phyloP scores from a whole-genome alignment of 2,888 invertebrate genomes.

The Fragum fragum region DNA sequence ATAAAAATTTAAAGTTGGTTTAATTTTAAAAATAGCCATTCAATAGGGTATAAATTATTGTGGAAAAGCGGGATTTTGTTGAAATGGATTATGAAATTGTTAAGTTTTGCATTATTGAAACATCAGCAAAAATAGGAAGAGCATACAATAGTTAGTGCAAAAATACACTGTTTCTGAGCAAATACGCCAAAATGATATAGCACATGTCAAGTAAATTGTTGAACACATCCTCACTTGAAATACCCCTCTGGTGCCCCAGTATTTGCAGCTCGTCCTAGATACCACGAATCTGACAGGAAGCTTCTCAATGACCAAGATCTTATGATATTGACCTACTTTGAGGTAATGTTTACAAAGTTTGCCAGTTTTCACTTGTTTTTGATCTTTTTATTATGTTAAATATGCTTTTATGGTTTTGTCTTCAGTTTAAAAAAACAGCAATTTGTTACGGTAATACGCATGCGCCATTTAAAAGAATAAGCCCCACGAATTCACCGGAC shows the following conservation, averaged over 20 bases:
- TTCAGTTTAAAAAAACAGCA: not conserved
- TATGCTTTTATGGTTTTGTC: not conserved
- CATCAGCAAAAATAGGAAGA: no score
- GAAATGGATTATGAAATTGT: no score
- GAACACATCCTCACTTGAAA: not conserved
- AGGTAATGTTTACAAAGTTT: not conserved
- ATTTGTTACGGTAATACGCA: not conserved
- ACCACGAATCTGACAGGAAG: constrained; percentile 6
- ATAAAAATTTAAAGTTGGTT: no score
- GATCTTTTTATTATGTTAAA: not conserved
- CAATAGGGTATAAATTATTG: no score
- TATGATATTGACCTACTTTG: not conserved
- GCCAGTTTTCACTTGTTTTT: not conserved
- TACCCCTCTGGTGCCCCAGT: not conserved
- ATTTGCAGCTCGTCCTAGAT: not conserved
- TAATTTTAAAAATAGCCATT: no score
- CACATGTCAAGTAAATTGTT: not conserved
- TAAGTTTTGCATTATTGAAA: no score
- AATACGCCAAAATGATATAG: not conserved
- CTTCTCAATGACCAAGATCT: not conserved
- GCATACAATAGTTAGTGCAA: no score
- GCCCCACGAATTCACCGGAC: not conserved
- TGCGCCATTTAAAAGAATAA: not conserved
- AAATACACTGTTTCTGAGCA: not conserved
- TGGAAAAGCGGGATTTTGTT: no score